phyloP scores from a whole-genome alignment of 2,113 vertebrate genomes.

The Phaethornis superciliosus region DNA sequence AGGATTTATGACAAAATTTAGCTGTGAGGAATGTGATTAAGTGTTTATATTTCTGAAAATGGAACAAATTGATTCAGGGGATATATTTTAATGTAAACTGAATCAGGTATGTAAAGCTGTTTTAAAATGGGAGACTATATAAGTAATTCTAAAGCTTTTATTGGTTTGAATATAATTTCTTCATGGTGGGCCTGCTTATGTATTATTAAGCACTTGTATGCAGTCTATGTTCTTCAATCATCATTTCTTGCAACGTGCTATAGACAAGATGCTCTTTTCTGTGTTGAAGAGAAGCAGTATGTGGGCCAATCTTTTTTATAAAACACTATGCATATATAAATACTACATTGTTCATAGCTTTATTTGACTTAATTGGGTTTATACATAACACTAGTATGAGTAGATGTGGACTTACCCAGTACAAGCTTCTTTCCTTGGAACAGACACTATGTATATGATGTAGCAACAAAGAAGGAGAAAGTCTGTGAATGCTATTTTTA shows the following conservation, averaged over 20 bases:
- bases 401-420: constrained; percentile 89
- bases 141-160: constrained; percentile 86
- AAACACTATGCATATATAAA: constrained; percentile 99
- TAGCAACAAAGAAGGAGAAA: constrained; percentile 90
- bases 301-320: constrained; percentile 95
- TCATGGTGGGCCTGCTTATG: constrained; percentile 90
- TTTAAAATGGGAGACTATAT: constrained; percentile 88
- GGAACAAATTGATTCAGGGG: constrained; percentile 90
- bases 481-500: constrained; percentile 98
- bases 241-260: constrained; percentile 89
- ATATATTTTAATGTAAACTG: constrained; percentile 95
- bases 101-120: constrained; percentile 98
- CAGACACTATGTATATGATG: constrained; percentile 91
- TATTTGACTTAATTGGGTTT: constrained; percentile 94
- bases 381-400: constrained; percentile 89
- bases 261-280: constrained; percentile 88
- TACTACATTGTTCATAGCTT: constrained; percentile 99
- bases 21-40: constrained; percentile 93
- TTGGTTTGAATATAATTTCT: constrained; percentile 82
- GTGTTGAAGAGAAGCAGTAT: constrained; percentile 93
- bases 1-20: constrained; percentile 96
- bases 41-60: constrained; percentile 97
- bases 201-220: constrained; percentile 91
- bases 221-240: constrained; percentile 89
- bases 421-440: constrained; percentile 88